Base-by-base conservation (phyloP, 2,113 vertebrate species). In the Synchiropus splendidus region DNA sequence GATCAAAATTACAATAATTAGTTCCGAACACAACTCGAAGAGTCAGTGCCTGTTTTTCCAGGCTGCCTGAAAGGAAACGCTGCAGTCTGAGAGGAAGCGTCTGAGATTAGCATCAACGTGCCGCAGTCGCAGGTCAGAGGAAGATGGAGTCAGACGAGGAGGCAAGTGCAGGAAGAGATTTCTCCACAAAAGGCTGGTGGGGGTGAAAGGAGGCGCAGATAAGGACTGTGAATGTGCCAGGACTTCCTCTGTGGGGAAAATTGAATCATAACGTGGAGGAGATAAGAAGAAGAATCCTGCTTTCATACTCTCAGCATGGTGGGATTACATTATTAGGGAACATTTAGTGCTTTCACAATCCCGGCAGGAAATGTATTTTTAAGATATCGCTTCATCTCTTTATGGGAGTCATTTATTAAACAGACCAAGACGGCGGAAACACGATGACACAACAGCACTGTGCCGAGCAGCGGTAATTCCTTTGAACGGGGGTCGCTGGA, bases 201-300 rank as follows among this genome's bases (percentile, higher is more conserved):
- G 58, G 57, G 54, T 64, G 59, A 75, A 62, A 66, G 78, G 50
- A 64, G 45, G 51, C 58, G 48, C 66, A 56, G 75, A 84, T 79
- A 81, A 81, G 75, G 48, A 59, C 47, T 67, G 36, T 38, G 38
- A 72, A 74, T 40, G 15, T 64, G 59, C 58, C 58, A 66, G 58
- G 51, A 67, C 67, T 66, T 60, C 43, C 60, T 42, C 50, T 41
- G 45, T 36, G 52, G 47, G 31, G 46, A 50, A 78, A 67, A 68
- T 74, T 66, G 61, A 77, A 64, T 66, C 72, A 67, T 62, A 67
- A 61, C 54, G 67, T 67, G 55, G 64, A 47, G 58, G 55, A 79
- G 75, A 76, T 81, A 77, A 75, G 76, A 41, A 54, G 71, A 75
- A 66, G 57, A 68, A 74, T 76, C 41, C 37, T 14, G 27, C 33